Base-by-base conservation (phyloP, 2,888 invertebrate species). In the Nasonovia ribisnigri region DNA sequence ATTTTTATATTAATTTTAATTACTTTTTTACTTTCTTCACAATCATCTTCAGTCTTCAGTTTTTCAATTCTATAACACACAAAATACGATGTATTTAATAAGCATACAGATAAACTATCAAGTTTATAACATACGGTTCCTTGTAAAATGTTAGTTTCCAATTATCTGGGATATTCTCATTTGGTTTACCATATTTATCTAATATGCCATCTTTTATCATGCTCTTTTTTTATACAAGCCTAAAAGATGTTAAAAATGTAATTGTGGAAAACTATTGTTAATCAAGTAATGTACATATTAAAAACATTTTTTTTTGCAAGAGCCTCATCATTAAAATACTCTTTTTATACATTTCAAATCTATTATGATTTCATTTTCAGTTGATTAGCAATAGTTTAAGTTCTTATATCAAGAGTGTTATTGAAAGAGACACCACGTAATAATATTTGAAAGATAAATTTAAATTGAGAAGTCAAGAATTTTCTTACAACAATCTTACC, bases 151-250 rank as follows among this genome's bases (percentile, higher is more conserved):
- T 97, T 48, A 97, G 97, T 60, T 98, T 95, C 99, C 99, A 99
- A 95, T 98, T 98, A 84, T 97, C 96, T 0, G 99, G 99, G 0
- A 99, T 99, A 95, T 98, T 98, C 95, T 99, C 99, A 96, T 99
- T 99, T 0, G 99, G 98, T 95, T 99, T 98, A 1, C 99, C 99
- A 96, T 98, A 97, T 96, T 99, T 99, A 95, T 99, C 99, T 92
- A 99, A 96, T 95, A 98, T 97, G 0, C 99, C 99, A 95, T 98
- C 97, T 92, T 98, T 97, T 92, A 99, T 98, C 95, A 99, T 96
- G 88, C 97, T 96, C 95, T n/a, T 99, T 99, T 96, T 99, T 99
- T 94, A 98, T 97, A 0, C 97, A 97, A 0, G 99, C 99, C 97
- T 97, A 4, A 95, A 43, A 95, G 36, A 57, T 26, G 36, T 1